These are phyloP conservation scores for Drosophila teissieri DNA, from an alignment of 1,140 invertebrate species.

Conservation along the genomic window DNA sequence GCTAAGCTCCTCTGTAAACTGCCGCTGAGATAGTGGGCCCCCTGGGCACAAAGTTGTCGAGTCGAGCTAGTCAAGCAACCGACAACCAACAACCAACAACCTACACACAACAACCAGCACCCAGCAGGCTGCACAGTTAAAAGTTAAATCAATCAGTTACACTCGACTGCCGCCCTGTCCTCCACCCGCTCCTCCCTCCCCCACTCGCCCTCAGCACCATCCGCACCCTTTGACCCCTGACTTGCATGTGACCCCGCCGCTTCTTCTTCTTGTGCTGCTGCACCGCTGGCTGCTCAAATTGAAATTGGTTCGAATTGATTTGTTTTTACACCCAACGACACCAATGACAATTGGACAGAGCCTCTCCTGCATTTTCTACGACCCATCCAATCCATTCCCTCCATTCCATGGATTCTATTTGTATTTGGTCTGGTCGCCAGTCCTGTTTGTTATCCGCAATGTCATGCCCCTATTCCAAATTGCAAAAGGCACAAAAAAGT, in stretches of 20 bases:
- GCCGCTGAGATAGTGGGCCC: conserved; percentile 23
- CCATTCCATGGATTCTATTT: too few relatives aligned
- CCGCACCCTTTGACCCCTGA: conserved; percentile 2
- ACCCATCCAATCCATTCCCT: conserved; percentile 2
- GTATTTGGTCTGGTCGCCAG: conserved; percentile 7
- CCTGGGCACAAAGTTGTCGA: conserved; percentile 24
- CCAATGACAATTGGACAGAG: conserved; percentile 20
- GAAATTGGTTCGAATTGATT: conserved; percentile 57
- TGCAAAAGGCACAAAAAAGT: conserved; percentile 20
- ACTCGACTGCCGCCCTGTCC: conserved; percentile 35
- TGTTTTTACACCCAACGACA: conserved; percentile 49
- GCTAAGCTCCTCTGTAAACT: conserved; percentile 6
- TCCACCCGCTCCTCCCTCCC: background rate
- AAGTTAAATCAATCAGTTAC: conserved; percentile 63
- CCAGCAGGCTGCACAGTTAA: conserved; percentile 50
- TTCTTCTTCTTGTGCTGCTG: background rate
- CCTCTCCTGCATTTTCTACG: conserved; percentile 11
- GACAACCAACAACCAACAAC: conserved; percentile 28
- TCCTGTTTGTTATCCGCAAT: conserved; percentile 42
- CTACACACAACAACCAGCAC: conserved; percentile 27
- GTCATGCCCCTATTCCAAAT: conserved; percentile 34
- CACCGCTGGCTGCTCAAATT: conserved; percentile 37
- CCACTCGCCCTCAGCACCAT: background rate
- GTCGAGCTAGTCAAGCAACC: conserved; percentile 35
- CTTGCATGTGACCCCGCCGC: conserved; percentile 6